These are phyloP conservation scores for Emys orbicularis DNA, from an alignment of 2,797 vertebrate species.

Conservation along the genomic window DNA sequence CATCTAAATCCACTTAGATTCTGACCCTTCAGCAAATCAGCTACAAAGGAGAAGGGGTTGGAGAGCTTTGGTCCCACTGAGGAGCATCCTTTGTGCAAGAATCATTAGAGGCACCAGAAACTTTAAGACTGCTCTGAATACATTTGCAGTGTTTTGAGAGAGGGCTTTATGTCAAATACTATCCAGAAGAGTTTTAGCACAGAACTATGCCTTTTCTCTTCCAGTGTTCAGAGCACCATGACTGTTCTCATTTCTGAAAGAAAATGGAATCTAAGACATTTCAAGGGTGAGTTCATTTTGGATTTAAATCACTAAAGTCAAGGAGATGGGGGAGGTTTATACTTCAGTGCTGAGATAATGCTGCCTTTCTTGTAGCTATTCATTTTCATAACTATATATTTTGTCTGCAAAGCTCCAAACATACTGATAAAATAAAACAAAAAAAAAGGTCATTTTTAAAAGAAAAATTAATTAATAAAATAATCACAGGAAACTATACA, in stretches of 20 bases:
- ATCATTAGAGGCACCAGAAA: not conserved
- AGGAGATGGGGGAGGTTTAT: not conserved
- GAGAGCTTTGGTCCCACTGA: not conserved
- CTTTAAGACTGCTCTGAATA: not conserved
- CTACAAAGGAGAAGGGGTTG: not conserved
- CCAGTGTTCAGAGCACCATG: not conserved
- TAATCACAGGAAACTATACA: not conserved
- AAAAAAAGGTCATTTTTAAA: not conserved
- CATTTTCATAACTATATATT: not conserved
- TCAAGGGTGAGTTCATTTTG: not conserved
- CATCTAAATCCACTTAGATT: not conserved
- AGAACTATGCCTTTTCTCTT: not conserved
- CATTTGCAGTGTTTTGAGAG: not conserved
- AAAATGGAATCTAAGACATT: conserved; percentile 2
- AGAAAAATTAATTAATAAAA: conserved; percentile 3
- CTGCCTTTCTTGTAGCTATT: not conserved
- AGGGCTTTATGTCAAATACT: not conserved
- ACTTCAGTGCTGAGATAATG: not conserved
- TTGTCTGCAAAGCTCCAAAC: not conserved
- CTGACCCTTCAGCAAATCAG: not conserved
- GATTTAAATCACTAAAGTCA: conserved; percentile 17
- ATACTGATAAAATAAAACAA: not conserved
- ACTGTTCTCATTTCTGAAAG: not conserved
- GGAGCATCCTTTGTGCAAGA: not conserved
- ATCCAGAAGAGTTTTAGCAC: not conserved